These are phyloP conservation scores for Panurus biarmicus DNA, from an alignment of 2,113 vertebrate species.

Conservation along the genomic window DNA sequence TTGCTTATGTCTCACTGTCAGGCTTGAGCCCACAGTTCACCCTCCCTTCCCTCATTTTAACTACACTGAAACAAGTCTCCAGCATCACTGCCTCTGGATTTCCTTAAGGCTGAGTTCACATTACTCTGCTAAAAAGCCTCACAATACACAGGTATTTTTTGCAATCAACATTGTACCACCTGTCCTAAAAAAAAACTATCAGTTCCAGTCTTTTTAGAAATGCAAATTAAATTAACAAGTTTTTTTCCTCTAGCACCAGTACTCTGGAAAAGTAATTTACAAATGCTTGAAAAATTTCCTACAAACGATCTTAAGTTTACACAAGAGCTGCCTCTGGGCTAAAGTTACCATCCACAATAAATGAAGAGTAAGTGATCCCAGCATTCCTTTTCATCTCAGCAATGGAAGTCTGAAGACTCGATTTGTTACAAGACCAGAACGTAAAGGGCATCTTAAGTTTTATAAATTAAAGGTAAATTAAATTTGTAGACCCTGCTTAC, in stretches of 20 bases:
- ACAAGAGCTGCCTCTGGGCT: neutral
- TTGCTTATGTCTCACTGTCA: neutral
- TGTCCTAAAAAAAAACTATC: neutral
- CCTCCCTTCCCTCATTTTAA: neutral
- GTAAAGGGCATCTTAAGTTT: neutral
- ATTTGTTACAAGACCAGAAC: neutral
- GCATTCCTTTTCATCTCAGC: neutral
- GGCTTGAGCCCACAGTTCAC: neutral
- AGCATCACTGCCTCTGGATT: neutral
- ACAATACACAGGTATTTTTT: neutral
- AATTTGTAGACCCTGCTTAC: neutral
- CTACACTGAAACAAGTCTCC: neutral
- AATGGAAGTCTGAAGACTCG: neutral
- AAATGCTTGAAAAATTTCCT: neutral
- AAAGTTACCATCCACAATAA: neutral
- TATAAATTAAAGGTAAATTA: neutral
- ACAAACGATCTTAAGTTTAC: fast-evolving
- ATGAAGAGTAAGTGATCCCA: neutral
- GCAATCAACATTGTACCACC: neutral
- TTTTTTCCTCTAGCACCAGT: neutral
- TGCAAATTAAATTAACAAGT: neutral
- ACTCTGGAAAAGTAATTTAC: neutral
- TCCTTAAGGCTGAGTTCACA: neutral
- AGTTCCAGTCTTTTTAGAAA: neutral
- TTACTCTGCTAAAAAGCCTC: neutral